Percentiles rank a stretch among this genome's conserved stretches.
Evolutionary conservation across 1,140 invertebrate genomes (phyloP).

Genomic region (Prorops nasuta): DNA sequence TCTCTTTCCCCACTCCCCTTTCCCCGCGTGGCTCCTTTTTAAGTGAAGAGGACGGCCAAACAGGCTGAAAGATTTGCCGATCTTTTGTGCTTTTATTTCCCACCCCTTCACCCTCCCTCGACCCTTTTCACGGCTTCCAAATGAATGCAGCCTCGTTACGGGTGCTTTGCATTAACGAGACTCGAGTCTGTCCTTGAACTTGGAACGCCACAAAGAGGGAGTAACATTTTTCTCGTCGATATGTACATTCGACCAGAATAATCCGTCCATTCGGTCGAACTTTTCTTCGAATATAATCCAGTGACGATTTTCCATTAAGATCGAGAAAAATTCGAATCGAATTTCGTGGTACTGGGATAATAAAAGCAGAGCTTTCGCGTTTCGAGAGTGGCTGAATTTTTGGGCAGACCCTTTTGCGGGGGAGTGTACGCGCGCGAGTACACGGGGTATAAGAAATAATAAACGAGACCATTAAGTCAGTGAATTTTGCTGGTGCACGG

Average conservation of each 20-base stretch:
- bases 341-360: too few species aligned
- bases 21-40: conserved; percentile 14
- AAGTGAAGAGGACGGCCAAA: conserved; percentile 15
- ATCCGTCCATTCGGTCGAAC: neutral
- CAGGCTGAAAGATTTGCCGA: conserved; percentile 15
- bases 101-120: neutral
- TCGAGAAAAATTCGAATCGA: too few species aligned
- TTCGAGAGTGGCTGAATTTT: conserved; percentile 28
- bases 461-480: conserved; percentile 41
- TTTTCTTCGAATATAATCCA: neutral
- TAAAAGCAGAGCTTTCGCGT: too few species aligned
- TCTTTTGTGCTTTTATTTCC: too few species aligned
- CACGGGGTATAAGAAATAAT: conserved; percentile 38
- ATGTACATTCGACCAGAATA: neutral
- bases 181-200: conserved; percentile 1
- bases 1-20: neutral
- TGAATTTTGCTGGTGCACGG: conserved; percentile 10
- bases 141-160: neutral
- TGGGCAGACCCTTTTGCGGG: conserved; percentile 20
- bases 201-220: conserved; percentile 11
- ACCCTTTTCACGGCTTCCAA: neutral
- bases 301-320: neutral
- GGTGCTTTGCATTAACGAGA: too few species aligned
- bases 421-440: conserved; percentile 15
- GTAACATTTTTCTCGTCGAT: conserved; percentile 2